Evolutionary conservation across 2,113 vertebrate genomes (phyloP).

Genomic region (Otocyon megalotis): DNA sequence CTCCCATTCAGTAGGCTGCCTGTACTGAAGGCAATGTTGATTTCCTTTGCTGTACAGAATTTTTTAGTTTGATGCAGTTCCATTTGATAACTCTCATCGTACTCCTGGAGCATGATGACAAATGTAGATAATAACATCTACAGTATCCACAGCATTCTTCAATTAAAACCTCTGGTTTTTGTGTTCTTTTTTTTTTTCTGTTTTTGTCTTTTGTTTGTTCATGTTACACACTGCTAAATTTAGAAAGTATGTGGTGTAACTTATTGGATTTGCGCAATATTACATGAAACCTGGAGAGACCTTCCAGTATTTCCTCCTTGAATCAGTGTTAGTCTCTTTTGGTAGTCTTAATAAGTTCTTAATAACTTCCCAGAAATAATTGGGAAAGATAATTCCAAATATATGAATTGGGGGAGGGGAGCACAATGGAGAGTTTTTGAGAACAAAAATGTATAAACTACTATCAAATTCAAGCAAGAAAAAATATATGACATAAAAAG

Average conservation of each 20-base stretch:
- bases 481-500: neutral
- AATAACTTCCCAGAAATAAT: neutral
- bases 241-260: neutral
- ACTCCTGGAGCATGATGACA: neutral
- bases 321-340: neutral
- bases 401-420: neutral
- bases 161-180: neutral
- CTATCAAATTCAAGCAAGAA: neutral
- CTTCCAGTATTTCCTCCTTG: neutral
- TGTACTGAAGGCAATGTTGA: neutral
- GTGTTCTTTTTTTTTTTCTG: neutral
- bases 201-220: neutral
- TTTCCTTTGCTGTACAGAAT: neutral
- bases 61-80: neutral
- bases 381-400: neutral
- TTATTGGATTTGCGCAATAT: neutral
- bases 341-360: conserved; percentile 21
- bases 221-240: neutral
- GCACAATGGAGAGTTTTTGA: neutral
- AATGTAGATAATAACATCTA: neutral
- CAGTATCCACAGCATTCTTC: neutral
- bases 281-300: neutral
- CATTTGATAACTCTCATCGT: neutral
- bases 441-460: neutral
- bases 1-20: neutral